A percentile compares a stretch with the other conserved stretches of the same genome.
These are phyloP conservation scores for Diabrotica undecimpunctata DNA, from an alignment of 1,140 invertebrate genomes.

Conservation along the genomic window DNA sequence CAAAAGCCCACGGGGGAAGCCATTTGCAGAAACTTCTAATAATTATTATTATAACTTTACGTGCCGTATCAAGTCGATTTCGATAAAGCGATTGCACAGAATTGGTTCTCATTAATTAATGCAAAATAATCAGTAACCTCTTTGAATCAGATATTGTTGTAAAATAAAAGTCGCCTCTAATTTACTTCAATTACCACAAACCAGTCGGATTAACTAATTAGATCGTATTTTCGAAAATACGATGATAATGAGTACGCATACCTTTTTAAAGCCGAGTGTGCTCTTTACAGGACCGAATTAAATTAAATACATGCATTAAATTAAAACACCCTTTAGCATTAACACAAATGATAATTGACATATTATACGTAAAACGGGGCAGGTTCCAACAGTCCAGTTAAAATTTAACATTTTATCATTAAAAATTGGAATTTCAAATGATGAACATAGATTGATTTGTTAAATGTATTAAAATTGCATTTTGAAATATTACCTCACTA, in stretches of 20 bases:
- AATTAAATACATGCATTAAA: no score
- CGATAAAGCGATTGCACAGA: constrained; percentile 2
- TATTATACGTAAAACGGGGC: no score
- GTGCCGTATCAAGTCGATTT: not conserved
- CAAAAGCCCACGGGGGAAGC: not conserved
- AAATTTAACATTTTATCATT: no score
- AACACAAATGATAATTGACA: no score
- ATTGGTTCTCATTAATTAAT: not conserved
- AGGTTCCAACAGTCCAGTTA: no score
- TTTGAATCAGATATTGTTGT: constrained; percentile 4
- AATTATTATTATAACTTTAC: not conserved
- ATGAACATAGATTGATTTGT: no score
- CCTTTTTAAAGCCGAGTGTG: not conserved
- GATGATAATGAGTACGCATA: not conserved
- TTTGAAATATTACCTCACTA: no score
- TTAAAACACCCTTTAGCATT: no score
- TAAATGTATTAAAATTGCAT: no score
- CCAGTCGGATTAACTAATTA: not conserved
- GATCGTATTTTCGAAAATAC: not conserved
- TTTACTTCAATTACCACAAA: not conserved
- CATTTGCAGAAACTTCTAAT: not conserved
- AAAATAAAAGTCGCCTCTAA: not conserved
- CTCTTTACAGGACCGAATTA: no score
- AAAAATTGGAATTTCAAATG: no score
- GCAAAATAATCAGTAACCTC: constrained; percentile 3